Conservation (phyloP, 2,113 vertebrate species). For the Arothron firmamentum region DNA sequence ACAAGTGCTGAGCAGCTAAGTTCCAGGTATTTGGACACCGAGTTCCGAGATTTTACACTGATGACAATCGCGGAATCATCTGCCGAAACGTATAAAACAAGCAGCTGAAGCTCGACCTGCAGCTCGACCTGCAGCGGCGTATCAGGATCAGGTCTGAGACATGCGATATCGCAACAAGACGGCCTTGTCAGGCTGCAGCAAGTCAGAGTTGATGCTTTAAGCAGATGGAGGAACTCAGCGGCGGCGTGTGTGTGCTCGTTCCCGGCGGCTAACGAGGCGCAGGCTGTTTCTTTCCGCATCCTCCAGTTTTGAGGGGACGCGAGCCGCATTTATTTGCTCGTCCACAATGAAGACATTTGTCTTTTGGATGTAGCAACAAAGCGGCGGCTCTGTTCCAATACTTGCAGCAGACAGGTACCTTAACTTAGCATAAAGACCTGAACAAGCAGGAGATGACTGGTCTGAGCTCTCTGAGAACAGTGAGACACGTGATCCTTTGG, state of each 20-base stretch:
- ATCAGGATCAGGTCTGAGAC: constrained; percentile 36
- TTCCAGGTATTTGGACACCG: constrained; percentile 35
- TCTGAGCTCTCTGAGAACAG: neutral
- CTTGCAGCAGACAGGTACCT: neutral
- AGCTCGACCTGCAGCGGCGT: constrained; percentile 7
- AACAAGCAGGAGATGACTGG: neutral
- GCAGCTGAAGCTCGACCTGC: neutral
- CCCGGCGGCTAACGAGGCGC: neutral
- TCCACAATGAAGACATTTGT: too few relatives aligned
- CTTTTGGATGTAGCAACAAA: too few relatives aligned
- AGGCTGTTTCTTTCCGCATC: constrained; percentile 19
- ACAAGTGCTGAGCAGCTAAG: constrained; percentile 46
- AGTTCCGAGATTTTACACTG: constrained; percentile 35
- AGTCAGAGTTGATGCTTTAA: constrained; percentile 43
- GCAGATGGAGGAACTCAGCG: constrained; percentile 24
- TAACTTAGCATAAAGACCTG: neutral
- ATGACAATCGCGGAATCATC: constrained; percentile 30
- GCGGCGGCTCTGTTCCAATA: too few relatives aligned
- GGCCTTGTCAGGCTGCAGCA: constrained; percentile 42
- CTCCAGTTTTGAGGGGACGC: too few relatives aligned
- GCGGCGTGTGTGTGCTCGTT: constrained; percentile 17
- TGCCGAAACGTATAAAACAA: neutral
- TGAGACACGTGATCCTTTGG: neutral
- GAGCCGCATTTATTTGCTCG: too few relatives aligned
- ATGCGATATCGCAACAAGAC: constrained; percentile 47